Conservation (phyloP, 1,140 invertebrate genomes). For the Nylanderia fulva region DNA sequence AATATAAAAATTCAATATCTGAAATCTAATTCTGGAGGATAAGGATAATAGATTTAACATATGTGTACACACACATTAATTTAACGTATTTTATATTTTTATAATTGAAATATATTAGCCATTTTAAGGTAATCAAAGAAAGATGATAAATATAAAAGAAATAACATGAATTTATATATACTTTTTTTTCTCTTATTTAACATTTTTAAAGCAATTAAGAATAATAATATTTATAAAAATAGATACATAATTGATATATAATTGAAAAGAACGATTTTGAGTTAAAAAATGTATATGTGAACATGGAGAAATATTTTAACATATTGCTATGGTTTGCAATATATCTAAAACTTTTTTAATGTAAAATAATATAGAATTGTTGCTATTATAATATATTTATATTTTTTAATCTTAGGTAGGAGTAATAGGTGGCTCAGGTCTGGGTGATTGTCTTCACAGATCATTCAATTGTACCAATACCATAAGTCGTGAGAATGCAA, state of each 20-base stretch:
- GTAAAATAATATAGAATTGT: not conserved
- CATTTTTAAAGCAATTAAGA: too few relatives aligned
- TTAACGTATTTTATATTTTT: not conserved
- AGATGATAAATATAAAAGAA: too few relatives aligned
- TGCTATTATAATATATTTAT: not conserved
- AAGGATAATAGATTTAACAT: not conserved
- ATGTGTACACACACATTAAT: not conserved
- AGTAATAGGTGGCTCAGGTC: slow-evolving; percentile 97
- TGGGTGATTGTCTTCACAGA: slow-evolving; percentile 91
- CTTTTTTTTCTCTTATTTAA: too few relatives aligned
- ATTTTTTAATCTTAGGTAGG: slow-evolving; percentile 90
- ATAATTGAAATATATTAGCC: too few relatives aligned
- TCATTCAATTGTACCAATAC: slow-evolving; percentile 91
- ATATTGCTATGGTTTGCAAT: too few relatives aligned
- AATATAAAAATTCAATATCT: not conserved
- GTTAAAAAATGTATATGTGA: too few relatives aligned
- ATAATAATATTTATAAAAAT: too few relatives aligned
- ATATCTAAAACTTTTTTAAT: not conserved
- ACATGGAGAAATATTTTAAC: too few relatives aligned
- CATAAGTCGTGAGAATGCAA: slow-evolving; percentile 74
- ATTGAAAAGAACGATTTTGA: too few relatives aligned
- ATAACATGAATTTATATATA: too few relatives aligned
- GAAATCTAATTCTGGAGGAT: not conserved
- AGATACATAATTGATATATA: too few relatives aligned
- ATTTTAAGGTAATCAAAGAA: too few relatives aligned